Conservation (phyloP, 2,797 vertebrate genomes). For the Enteromius thamalakanensis region DNA sequence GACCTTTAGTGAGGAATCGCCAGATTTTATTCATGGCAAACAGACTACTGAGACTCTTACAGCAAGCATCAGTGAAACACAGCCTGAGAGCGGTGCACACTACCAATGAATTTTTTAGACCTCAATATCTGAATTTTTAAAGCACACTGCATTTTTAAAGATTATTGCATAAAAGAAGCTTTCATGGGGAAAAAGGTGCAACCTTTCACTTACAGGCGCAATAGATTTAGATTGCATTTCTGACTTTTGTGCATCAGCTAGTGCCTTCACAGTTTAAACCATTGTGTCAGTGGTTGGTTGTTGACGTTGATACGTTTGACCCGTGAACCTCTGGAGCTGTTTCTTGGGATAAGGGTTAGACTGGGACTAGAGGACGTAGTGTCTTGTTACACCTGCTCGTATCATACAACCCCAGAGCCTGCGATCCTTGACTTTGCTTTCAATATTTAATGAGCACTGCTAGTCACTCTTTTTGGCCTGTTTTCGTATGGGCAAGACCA, state of each 20-base stretch:
- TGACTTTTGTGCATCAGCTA: not conserved
- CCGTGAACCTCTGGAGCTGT: conserved; percentile 43
- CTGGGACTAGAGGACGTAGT: conserved; percentile 57
- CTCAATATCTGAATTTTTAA: conserved; percentile 55
- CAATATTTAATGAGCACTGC: conserved; percentile 83
- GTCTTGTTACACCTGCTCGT: conserved; percentile 67
- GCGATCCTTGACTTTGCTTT: conserved; percentile 64
- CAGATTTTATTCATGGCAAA: conserved; percentile 40
- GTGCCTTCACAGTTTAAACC: not conserved
- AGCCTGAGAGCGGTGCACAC: conserved; percentile 6
- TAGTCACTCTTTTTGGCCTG: conserved; percentile 64
- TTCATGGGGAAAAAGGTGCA: not conserved
- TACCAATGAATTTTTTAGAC: conserved; percentile 64
- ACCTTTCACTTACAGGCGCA: not conserved
- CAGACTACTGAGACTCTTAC: conserved; percentile 24
- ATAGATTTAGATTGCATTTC: not conserved
- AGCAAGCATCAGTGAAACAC: conserved; percentile 23
- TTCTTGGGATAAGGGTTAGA: conserved; percentile 46
- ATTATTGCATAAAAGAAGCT: conserved; percentile 10
- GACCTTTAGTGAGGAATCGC: not conserved
- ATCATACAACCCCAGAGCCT: conserved; percentile 61
- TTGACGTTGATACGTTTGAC: conserved; percentile 46
- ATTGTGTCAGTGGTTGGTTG: conserved; percentile 43
- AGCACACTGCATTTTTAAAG: conserved; percentile 62
- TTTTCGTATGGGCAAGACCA: conserved; percentile 66